These are phyloP conservation scores for Drosophila meridionalis DNA, from an alignment of 2,888 invertebrate species.

Conservation along the genomic window DNA sequence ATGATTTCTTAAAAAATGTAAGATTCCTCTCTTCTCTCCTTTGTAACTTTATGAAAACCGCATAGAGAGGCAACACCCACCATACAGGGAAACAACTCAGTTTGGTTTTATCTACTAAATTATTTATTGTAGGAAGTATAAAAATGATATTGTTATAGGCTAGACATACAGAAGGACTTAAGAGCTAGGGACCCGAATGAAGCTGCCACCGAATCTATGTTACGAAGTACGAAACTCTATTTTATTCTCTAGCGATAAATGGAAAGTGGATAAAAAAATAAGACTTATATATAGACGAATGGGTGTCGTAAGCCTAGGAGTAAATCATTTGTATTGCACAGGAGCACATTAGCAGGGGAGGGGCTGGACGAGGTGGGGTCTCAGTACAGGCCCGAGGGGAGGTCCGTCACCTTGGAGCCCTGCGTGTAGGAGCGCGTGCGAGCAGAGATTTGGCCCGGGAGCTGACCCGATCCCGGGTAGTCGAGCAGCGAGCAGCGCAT, in stretches of 20 bases:
- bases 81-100: neutral
- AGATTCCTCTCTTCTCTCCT: no score
- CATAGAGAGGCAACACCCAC: no score
- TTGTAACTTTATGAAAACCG: no score
- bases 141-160: slow-evolving; percentile 29
- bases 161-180: slow-evolving; percentile 38
- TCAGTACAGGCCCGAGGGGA: slow-evolving; percentile 90
- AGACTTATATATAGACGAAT: neutral
- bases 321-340: slow-evolving; percentile 65
- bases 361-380: slow-evolving; percentile 4
- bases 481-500: slow-evolving; percentile 85
- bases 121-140: slow-evolving; percentile 44
- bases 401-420: slow-evolving; percentile 89
- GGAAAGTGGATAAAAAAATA: slow-evolving; percentile 1
- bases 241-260: slow-evolving; percentile 7
- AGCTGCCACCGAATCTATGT: slow-evolving; percentile 70
- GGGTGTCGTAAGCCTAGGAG: slow-evolving; percentile 35
- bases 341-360: slow-evolving; percentile 55
- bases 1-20: neutral
- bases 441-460: slow-evolving; percentile 88
- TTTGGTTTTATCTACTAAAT: slow-evolving; percentile 24
- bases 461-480: slow-evolving; percentile 85
- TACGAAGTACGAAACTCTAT: slow-evolving; percentile 27
- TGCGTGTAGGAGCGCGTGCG: slow-evolving; percentile 85
- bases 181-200: slow-evolving; percentile 63